Evolutionary conservation across 1,140 invertebrate genomes (phyloP).

Genomic region (Thrips palmi): DNA sequence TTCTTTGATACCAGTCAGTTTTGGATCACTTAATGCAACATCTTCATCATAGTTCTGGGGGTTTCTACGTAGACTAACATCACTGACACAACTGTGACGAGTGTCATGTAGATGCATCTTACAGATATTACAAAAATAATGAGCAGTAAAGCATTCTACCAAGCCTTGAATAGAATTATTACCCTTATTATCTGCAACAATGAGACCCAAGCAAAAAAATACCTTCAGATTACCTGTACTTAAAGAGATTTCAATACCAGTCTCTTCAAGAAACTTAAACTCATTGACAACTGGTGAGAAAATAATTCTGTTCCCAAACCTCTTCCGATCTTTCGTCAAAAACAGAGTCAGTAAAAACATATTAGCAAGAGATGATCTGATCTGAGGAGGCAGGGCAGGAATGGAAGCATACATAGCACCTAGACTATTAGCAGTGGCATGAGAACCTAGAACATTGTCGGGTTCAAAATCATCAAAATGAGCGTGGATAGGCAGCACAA

Average conservation of each 20-base stretch:
- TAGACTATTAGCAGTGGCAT: conserved; percentile 18
- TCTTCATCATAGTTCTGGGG: too few relatives aligned
- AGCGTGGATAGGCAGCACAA: conserved; percentile 18
- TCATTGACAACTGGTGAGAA: conserved; percentile 18
- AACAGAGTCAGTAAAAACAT: conserved; percentile 19
- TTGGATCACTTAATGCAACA: too few relatives aligned
- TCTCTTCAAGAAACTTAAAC: conserved; percentile 15
- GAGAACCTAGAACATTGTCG: conserved; percentile 20
- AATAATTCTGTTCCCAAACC: conserved; percentile 16
- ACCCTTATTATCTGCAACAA: conserved; percentile 21
- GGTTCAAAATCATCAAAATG: conserved; percentile 21
- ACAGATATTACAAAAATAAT: too few relatives aligned
- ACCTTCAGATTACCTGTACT: conserved; percentile 12
- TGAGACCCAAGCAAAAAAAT: conserved; percentile 16
- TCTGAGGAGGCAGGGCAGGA: conserved; percentile 17
- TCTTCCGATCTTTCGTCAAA: conserved; percentile 17
- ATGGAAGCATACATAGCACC: conserved; percentile 18
- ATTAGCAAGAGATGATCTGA: conserved; percentile 17
- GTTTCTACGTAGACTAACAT: too few relatives aligned
- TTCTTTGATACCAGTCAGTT: too few relatives aligned
- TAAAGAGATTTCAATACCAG: conserved; percentile 16
- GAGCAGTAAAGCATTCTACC: conserved; percentile 17
- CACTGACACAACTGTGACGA: too few relatives aligned
- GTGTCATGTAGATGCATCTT: too few relatives aligned
- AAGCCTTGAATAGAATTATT: conserved; percentile 20